Evolutionary conservation across 2,797 vertebrate genomes (phyloP).

Genomic region (Rhinophrynus dorsalis): DNA sequence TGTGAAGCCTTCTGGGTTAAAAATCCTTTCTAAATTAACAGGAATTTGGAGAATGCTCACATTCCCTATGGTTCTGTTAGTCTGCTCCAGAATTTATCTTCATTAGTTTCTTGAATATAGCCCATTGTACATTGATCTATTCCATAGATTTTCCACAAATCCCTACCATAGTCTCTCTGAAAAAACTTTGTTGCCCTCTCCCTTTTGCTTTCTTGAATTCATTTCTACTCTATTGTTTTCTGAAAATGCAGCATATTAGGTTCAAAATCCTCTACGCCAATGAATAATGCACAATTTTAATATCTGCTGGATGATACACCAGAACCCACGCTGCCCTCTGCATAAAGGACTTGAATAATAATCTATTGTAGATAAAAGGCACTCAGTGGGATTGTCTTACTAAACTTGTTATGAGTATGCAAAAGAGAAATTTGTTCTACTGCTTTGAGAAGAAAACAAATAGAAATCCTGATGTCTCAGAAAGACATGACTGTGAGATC

Average conservation of each 20-base stretch:
- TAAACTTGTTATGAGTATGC: not conserved
- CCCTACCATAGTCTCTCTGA: no score
- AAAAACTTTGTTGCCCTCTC: no score
- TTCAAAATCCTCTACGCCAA: constrained; percentile 50
- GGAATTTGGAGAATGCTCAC: no score
- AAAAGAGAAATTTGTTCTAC: constrained; percentile 12
- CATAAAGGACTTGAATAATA: constrained; percentile 27
- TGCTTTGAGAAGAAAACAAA: not conserved
- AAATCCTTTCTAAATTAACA: no score
- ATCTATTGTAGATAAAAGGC: constrained; percentile 40
- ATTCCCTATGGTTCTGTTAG: no score
- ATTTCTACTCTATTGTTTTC: constrained; percentile 3
- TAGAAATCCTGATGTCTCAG: constrained; percentile 15
- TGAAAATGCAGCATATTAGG: constrained; percentile 42
- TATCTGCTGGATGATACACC: constrained; percentile 21
- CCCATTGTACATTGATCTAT: no score
- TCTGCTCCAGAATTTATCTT: no score
- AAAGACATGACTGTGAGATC: constrained; percentile 41
- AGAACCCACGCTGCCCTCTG: not conserved
- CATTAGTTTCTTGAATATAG: no score
- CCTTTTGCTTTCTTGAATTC: no score
- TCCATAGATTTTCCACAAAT: no score
- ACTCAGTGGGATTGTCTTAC: constrained; percentile 15
- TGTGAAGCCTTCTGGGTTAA: no score
- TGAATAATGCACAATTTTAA: constrained; percentile 9